Evolutionary conservation across 2,888 invertebrate genomes (phyloP), one percentile per base, ranked within the genome.

Genomic region (Gerris lacustris): DNA sequence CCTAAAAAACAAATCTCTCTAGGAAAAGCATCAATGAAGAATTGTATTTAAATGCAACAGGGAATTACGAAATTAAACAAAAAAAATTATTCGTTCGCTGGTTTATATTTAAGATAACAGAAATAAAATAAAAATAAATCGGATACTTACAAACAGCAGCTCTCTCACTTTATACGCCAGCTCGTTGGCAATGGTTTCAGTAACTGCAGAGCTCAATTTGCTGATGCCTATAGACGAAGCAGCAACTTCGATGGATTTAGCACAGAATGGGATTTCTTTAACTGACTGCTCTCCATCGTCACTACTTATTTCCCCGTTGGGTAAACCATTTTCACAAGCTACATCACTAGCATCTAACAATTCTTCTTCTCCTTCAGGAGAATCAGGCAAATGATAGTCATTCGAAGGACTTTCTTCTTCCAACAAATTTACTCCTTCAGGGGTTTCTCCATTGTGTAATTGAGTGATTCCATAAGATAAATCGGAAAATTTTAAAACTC

Each of bases 81-180:
- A 62, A 11, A 62, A 62, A 15, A 62, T 2, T 4, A 62, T 62
- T 15, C 11, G n/a, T 15, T 62, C 11, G n/a, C n/a, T n/a, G n/a
- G 62, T 62, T 62, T 15, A 62, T 62, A 4, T 2, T 62, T 62
- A 62, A n/a, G n/a, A 62, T 2, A 11, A n/a, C 2, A 62, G n/a
- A 62, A 62, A 11, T 62, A 62, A 62, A 11, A n/a, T 1, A 62
- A 5, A 62, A 62, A 11, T 62, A 62, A 62, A 62, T 62, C 2
- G n/a, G n/a, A 66, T 69, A 79, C 82, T 80, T 76, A 84, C 84
- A 79, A 80, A 81, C 69, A 84, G 82, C 67, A 82, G 79, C 75
- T 84, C 84, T 17, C 83, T 79, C 1, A 84, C 77, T 76, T 83
- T 84, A 73, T 83, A 84, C 73, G 83, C 83, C 73, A 83, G 80